Conservation (phyloP, 2,113 vertebrate genomes). For the Muntiacus muntjak region DNA sequence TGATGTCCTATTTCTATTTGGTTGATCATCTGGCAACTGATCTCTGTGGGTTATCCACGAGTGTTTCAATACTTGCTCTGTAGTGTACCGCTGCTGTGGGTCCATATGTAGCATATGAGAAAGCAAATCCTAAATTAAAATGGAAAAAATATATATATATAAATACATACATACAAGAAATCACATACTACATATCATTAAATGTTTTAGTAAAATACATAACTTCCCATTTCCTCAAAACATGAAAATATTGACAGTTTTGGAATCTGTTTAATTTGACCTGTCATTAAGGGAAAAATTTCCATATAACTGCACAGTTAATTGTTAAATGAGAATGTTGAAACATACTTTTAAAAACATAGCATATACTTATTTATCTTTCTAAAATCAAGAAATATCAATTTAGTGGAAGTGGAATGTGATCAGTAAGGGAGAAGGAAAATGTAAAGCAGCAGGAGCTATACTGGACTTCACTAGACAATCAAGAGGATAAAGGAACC, state of each 20-base stretch:
- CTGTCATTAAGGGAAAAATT: background rate
- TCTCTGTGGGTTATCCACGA: conserved; percentile 95
- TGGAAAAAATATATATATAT: background rate
- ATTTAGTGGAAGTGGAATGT: background rate
- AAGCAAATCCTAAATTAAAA: conserved; percentile 89
- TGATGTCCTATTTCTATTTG: conserved; percentile 90
- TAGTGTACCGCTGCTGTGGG: conserved; percentile 94
- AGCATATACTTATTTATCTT: background rate
- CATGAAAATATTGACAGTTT: background rate
- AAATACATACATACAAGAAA: background rate
- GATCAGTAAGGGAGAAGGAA: background rate
- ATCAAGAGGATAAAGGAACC: background rate
- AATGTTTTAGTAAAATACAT: background rate
- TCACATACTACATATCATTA: background rate
- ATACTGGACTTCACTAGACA: background rate
- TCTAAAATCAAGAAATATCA: background rate
- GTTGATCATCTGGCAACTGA: conserved; percentile 91
- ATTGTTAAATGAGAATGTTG: conserved; percentile 1
- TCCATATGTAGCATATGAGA: conserved; percentile 98
- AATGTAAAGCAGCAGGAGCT: background rate
- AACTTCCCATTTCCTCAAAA: conserved; percentile 34
- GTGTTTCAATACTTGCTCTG: conserved; percentile 95
- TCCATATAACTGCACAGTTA: background rate
- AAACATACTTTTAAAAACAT: conserved; percentile 20
- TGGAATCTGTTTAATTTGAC: background rate